A percentile compares a stretch with the other conserved stretches of the same genome.
phyloP scores from a whole-genome alignment of 1,140 invertebrate genomes.

The Calosoma granatense region DNA sequence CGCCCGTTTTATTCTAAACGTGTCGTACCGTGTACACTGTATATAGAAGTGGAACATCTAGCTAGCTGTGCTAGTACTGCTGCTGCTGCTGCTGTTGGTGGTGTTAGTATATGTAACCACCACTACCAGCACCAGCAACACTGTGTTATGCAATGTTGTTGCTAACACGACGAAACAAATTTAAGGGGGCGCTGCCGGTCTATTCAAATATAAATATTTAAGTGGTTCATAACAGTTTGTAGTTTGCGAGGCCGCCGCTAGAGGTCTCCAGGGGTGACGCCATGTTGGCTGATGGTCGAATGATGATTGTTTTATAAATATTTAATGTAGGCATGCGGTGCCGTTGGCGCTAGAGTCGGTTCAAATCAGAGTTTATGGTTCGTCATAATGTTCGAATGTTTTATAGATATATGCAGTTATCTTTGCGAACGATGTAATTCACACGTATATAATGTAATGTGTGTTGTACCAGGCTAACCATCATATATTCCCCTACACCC shows the following conservation, averaged over 20 bases:
- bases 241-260: constrained; percentile 22
- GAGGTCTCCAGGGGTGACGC: constrained; percentile 26
- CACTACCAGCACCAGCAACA: background rate
- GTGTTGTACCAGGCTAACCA: background rate
- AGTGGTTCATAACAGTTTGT: constrained; percentile 35
- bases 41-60: too few relatives aligned
- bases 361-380: constrained; percentile 36
- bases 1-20: background rate
- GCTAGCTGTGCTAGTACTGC: too few relatives aligned
- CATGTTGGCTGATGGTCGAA: constrained; percentile 37
- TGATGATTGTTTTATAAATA: constrained; percentile 39
- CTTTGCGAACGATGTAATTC: constrained; percentile 18
- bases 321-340: constrained; percentile 26
- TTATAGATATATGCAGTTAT: constrained; percentile 32
- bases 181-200: constrained; percentile 32
- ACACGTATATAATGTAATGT: constrained; percentile 10
- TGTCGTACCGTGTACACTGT: background rate
- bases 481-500: too few relatives aligned
- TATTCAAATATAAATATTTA: constrained; percentile 37
- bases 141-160: background rate
- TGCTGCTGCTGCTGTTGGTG: too few relatives aligned
- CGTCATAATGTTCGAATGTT: constrained; percentile 34
- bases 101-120: too few relatives aligned
- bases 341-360: constrained; percentile 22
- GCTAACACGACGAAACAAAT: constrained; percentile 28